A percentile compares a stretch with the other conserved stretches of the same genome.
Evolutionary conservation across 2,113 vertebrate genomes (phyloP).

Genomic region (Malurus melanocephalus): DNA sequence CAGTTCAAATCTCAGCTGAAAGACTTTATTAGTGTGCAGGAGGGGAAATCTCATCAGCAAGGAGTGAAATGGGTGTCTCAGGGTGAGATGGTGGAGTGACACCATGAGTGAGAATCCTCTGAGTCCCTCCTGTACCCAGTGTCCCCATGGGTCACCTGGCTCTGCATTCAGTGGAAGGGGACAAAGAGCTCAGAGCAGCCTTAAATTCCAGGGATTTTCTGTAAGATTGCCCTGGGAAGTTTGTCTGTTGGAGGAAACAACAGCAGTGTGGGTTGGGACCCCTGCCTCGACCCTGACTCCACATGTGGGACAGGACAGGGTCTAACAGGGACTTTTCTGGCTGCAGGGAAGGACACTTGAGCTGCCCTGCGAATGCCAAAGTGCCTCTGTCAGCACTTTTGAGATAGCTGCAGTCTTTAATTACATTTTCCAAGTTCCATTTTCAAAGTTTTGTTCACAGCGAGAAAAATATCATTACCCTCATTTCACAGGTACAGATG

Average conservation of each 20-base stretch:
- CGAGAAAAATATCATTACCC: neutral
- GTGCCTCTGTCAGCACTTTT: neutral
- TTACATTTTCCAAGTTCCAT: neutral
- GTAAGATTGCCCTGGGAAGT: neutral
- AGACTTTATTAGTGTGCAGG: neutral
- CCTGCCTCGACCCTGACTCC: neutral
- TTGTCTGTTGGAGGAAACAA: neutral
- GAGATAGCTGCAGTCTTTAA: neutral
- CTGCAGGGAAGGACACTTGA: fast-evolving
- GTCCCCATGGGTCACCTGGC: neutral
- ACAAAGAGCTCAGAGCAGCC: neutral
- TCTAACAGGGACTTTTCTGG: fast-evolving
- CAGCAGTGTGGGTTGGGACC: neutral
- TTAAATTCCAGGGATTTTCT: neutral
- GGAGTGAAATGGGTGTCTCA: neutral
- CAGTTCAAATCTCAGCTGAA: neutral
- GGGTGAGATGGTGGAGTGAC: neutral
- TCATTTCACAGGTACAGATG: neutral
- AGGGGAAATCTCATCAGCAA: neutral
- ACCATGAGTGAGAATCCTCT: fast-evolving
- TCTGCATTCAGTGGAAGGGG: neutral
- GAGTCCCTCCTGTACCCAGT: neutral
- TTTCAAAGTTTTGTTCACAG: neutral
- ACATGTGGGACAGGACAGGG: neutral
- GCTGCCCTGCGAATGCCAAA: neutral